Conservation (phyloP, 2,113 vertebrate genomes). For the Cyprinus carpio region DNA sequence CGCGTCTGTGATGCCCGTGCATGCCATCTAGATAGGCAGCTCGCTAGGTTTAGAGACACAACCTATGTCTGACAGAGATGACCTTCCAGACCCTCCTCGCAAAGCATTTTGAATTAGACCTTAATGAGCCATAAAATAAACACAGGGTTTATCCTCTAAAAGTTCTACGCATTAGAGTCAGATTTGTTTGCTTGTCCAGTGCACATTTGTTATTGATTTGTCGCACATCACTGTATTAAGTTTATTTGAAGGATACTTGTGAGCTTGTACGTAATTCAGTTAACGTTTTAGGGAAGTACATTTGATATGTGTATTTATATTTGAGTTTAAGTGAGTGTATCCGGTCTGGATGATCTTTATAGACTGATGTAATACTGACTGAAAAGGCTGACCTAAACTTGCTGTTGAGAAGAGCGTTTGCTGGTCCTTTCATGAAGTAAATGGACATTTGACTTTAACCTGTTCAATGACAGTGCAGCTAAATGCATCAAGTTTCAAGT, state of each 20-base stretch:
- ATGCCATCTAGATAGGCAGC: neutral
- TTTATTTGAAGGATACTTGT: neutral
- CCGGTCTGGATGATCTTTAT: too few relatives aligned
- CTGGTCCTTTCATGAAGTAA: neutral
- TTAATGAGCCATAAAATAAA: slow-evolving; percentile 2
- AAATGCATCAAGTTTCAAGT: neutral
- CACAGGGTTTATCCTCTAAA: neutral
- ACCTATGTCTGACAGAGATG: slow-evolving; percentile 31
- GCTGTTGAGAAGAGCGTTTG: neutral
- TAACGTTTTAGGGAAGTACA: neutral
- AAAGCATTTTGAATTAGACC: slow-evolving; percentile 7
- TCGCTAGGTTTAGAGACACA: slow-evolving; percentile 7
- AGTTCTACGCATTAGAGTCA: neutral
- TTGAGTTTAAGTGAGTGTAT: neutral
- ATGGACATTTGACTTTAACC: neutral
- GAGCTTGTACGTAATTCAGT: neutral
- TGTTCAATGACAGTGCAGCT: neutral
- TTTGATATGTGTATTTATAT: neutral
- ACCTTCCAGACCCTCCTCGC: slow-evolving; percentile 35
- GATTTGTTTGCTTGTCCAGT: neutral
- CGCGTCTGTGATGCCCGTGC: neutral
- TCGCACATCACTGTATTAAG: neutral
- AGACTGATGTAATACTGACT: neutral
- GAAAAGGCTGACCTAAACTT: neutral
- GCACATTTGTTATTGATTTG: neutral